A percentile compares a stretch with the other conserved stretches of the same genome.
Conservation (phyloP, 2,888 invertebrate genomes). For the Nowickia ferox region DNA sequence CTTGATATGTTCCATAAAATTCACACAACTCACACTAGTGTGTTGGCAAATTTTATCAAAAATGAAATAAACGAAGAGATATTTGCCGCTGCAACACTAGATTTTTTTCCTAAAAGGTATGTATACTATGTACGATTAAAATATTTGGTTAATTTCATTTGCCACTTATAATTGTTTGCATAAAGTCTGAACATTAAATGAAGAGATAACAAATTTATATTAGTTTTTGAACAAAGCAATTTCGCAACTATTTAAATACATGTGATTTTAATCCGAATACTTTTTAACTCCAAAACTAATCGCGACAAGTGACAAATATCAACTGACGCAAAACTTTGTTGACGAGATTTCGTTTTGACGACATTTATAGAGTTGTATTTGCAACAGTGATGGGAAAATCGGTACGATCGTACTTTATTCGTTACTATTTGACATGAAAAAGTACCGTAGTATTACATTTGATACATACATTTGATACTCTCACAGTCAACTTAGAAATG, state of each 20-base stretch:
- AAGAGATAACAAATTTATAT: conserved; percentile 41
- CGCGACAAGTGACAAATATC: conserved; percentile 57
- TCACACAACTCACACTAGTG: neutral
- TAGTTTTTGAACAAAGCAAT: neutral
- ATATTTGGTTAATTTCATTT: neutral
- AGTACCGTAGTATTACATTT: too few relatives aligned
- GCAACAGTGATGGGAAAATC: too few relatives aligned
- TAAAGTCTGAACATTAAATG: conserved; percentile 13
- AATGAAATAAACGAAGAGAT: neutral
- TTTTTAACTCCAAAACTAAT: conserved; percentile 10
- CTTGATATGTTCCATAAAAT: neutral
- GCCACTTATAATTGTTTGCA: conserved; percentile 43
- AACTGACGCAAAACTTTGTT: conserved; percentile 50
- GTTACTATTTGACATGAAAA: too few relatives aligned
- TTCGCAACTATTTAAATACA: neutral
- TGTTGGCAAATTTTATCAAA: conserved; percentile 52
- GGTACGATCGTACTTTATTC: too few relatives aligned
- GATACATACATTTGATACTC: too few relatives aligned
- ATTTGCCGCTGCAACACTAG: neutral
- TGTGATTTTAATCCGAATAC: neutral
- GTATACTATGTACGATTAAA: neutral
- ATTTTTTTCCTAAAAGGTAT: neutral
- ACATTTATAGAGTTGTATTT: conserved; percentile 57
- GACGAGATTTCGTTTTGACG: conserved; percentile 4
- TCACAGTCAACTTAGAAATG: too few relatives aligned